phyloP scores from a whole-genome alignment of 2,113 vertebrate genomes.

The Ictidomys tridecemlineatus region DNA sequence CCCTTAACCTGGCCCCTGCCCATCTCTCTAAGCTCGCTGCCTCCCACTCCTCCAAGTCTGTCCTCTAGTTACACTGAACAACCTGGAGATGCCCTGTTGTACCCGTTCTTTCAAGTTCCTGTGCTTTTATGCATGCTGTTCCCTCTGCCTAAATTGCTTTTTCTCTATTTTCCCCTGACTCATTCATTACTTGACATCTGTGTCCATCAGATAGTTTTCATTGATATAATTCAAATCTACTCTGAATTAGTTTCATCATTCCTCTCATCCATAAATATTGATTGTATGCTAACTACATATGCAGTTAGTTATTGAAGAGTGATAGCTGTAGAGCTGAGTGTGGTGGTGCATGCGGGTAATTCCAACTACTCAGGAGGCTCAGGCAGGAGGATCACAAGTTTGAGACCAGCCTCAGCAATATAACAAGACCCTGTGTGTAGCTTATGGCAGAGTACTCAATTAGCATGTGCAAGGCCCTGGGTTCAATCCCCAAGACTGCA shows the following conservation, averaged over 20 bases:
- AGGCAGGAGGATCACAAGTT: not conserved
- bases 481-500: not conserved
- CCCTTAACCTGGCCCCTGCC: not conserved
- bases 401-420: not conserved
- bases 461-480: not conserved
- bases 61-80: not conserved
- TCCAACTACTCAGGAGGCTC: not conserved
- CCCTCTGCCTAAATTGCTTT: not conserved
- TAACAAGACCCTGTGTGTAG: not conserved
- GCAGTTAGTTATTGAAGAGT: not conserved
- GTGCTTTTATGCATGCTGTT: not conserved
- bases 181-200: slow-evolving; percentile 12
- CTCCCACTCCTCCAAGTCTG: not conserved
- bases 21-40: not conserved
- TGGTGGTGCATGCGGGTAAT: accelerated
- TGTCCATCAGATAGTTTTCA: not conserved
- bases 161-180: not conserved
- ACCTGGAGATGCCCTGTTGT: not conserved
- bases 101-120: not conserved
- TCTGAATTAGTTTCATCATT: slow-evolving; percentile 37
- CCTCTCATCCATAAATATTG: slow-evolving; percentile 29
- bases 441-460: not conserved
- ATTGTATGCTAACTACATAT: not conserved
- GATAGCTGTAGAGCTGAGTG: not conserved
- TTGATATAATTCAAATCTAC: not conserved